phyloP scores from a whole-genome alignment of 2,888 invertebrate species.

The Lapara coniferarum region DNA sequence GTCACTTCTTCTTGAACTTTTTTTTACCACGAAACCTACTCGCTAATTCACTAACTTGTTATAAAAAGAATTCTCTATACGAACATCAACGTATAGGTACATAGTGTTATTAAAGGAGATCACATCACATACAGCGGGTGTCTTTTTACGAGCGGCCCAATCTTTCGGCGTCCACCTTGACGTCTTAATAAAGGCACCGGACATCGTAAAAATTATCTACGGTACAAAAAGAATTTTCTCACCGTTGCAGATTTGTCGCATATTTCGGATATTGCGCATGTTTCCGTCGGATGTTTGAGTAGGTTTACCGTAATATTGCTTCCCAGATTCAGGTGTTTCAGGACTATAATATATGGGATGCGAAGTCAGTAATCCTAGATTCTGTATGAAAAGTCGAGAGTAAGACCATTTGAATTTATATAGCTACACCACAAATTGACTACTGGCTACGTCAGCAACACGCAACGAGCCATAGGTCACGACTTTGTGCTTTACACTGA shows the following conservation, averaged over 20 bases:
- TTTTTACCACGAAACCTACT: no score
- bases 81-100: neutral
- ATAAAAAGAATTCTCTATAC: neutral
- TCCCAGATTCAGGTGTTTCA: no score
- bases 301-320: neutral
- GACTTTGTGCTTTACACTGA: no score
- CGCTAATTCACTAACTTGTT: no score
- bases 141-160: conserved; percentile 67
- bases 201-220: conserved; percentile 54
- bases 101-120: conserved; percentile 27
- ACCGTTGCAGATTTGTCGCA: conserved; percentile 25
- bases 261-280: conserved; percentile 17
- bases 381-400: no score
- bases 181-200: conserved; percentile 28
- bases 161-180: conserved; percentile 60
- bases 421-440: no score
- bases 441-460: no score
- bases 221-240: conserved; percentile 31
- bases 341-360: no score
- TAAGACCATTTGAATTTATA: neutral
- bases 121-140: conserved; percentile 57
- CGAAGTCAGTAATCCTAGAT: neutral
- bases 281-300: neutral
- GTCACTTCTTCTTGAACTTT: no score
- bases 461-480: no score